Evolutionary conservation across 2,888 invertebrate species (phyloP).

Genomic region (Cloeon dipterum): DNA sequence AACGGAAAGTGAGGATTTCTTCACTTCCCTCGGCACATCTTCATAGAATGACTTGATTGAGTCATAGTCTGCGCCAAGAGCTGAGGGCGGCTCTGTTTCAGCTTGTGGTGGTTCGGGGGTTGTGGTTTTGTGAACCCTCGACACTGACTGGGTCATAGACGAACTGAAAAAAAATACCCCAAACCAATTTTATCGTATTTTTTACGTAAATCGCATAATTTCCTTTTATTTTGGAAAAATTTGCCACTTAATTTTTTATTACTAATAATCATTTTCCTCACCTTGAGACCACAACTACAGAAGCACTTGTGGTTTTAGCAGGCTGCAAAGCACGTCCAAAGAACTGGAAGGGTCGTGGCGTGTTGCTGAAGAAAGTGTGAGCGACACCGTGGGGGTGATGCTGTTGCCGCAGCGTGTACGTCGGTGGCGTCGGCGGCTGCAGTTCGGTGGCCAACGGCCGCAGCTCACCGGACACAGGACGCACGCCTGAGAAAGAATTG

Average conservation of each 20-base stretch:
- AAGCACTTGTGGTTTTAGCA: not conserved
- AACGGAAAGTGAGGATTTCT: not conserved
- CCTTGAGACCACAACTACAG: not conserved
- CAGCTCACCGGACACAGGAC: not conserved
- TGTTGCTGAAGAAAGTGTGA: not conserved
- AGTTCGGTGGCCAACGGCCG: not conserved
- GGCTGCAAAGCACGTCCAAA: not conserved
- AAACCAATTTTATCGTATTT: too few relatives aligned
- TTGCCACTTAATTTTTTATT: too few relatives aligned
- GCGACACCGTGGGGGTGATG: not conserved
- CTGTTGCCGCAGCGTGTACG: not conserved
- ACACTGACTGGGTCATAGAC: too few relatives aligned
- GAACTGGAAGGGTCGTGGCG: not conserved
- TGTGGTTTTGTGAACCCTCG: too few relatives aligned
- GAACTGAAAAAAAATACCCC: too few relatives aligned
- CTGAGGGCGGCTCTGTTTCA: too few relatives aligned
- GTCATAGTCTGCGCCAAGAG: too few relatives aligned
- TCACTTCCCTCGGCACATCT: not conserved
- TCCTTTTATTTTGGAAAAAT: too few relatives aligned
- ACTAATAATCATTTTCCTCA: too few relatives aligned
- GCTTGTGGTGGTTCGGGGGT: too few relatives aligned
- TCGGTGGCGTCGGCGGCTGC: not conserved
- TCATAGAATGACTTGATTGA: too few relatives aligned
- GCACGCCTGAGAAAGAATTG: not conserved
- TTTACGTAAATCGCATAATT: too few relatives aligned